Conservation (phyloP, 2,888 invertebrate genomes). For the Drosophila phalerata region DNA sequence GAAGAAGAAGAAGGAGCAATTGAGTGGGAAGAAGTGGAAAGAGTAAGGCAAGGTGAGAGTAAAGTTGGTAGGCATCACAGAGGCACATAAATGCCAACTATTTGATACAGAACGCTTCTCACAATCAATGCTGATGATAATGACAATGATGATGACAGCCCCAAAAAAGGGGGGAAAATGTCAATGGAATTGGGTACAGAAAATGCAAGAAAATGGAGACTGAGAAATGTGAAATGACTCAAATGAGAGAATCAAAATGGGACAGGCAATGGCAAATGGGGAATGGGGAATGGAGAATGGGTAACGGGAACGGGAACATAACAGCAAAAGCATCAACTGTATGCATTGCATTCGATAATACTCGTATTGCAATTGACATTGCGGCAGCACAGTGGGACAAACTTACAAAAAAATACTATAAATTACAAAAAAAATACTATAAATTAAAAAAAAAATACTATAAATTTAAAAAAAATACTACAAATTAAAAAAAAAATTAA, state of each 20-base stretch:
- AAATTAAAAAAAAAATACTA: too few relatives aligned
- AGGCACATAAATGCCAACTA: conserved; percentile 58
- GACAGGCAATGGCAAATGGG: neutral
- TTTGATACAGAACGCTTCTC: conserved; percentile 49
- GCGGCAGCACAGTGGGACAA: conserved; percentile 14
- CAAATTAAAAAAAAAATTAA: too few relatives aligned
- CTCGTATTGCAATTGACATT: conserved; percentile 20
- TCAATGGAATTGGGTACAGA: conserved; percentile 27
- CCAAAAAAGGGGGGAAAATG: conserved; percentile 34
- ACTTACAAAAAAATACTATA: too few relatives aligned
- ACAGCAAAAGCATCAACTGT: conserved; percentile 9
- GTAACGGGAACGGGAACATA: conserved; percentile 10
- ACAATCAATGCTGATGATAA: conserved; percentile 63
- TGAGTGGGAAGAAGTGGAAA: neutral
- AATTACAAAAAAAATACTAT: too few relatives aligned
- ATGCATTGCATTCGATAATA: conserved; percentile 11
- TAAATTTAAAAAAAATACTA: too few relatives aligned
- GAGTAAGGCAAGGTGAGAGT: neutral
- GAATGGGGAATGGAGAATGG: conserved; percentile 6
- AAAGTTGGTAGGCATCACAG: conserved; percentile 1
- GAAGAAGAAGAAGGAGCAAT: neutral
- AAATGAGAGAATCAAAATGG: conserved; percentile 17
- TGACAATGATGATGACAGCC: conserved; percentile 49
- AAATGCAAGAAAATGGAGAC: conserved; percentile 3
- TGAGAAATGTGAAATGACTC: conserved; percentile 10